Evolutionary conservation across 2,113 vertebrate genomes (phyloP), one percentile per base, ranked within the genome.

Genomic region (Percopsis transmontana): DNA sequence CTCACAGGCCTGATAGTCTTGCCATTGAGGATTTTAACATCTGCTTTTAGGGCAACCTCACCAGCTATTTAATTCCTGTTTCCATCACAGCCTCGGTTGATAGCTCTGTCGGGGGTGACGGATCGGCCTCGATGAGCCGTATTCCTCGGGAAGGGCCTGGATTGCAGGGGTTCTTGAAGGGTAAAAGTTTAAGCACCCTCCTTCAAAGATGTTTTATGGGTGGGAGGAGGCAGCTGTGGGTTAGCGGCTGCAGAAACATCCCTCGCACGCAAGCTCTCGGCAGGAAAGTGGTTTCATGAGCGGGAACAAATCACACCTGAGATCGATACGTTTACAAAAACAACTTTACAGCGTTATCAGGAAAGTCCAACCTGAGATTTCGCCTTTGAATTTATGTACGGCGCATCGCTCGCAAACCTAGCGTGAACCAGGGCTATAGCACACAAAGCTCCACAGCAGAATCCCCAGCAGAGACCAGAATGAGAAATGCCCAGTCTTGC

Each of bases 21-120:
- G 68, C 58, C 66, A 63, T 44, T 39, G 56, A 59, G 57, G 13
- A 20, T 52, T 40, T 59, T n/a, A 27, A 42, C 69, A 19, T 33
- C 41, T 3, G n/a, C 42, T 33, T 4, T 33, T 33, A 33, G 27
- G 3, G 5, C n/a, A n/a, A n/a, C n/a, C n/a, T n/a, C n/a, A n/a
- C n/a, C n/a, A n/a, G n/a, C 27, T 33, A 33, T 42, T 16, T 47
- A 24, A 18, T 52, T 24, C 48, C 44, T 45, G 39, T 24, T 24
- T 21, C 40, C 19, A 33, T 7, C 51, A 42, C 38, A 42, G 33
- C 39, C 56, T 51, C 12, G 53, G 19, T 40, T 40, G 27, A 33
- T 33, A 33, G 27, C 27, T 33, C 27, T 33, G 27, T 33, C 27
- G 27, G 27, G 27, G 27, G 27, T 33, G 27, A 33, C 27, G 47